Evolutionary conservation across 2,888 invertebrate genomes (phyloP).

Genomic region (Cephus runcator): DNA sequence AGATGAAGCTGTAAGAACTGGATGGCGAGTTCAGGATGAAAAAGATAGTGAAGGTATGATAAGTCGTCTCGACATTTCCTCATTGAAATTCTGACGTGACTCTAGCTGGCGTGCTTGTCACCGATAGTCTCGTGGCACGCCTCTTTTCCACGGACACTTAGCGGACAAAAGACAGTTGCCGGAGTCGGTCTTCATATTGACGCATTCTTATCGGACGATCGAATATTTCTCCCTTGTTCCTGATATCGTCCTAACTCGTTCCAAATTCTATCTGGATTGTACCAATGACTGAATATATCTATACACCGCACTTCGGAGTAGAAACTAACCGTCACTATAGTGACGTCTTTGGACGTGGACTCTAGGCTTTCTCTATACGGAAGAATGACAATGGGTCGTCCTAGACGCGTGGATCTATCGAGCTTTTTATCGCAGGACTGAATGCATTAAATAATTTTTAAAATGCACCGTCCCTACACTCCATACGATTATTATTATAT

Average conservation of each 20-base stretch:
- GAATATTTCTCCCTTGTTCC: neutral
- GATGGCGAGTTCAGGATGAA: neutral
- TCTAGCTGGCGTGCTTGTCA: conserved; percentile 16
- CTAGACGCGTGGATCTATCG: conserved; percentile 17
- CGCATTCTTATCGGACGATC: conserved; percentile 27
- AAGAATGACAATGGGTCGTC: conserved; percentile 12
- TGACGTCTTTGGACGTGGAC: neutral
- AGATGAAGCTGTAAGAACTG: neutral
- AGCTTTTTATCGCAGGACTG: conserved; percentile 27
- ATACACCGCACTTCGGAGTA: neutral
- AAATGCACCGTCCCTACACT: neutral
- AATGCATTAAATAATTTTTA: conserved; percentile 25
- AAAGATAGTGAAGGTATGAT: neutral
- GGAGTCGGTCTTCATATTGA: conserved; percentile 22
- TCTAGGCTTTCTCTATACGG: neutral
- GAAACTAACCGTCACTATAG: neutral
- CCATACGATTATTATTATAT: neutral
- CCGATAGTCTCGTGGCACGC: conserved; percentile 9
- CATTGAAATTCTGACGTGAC: conserved; percentile 19
- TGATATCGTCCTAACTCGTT: neutral
- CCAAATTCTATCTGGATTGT: neutral
- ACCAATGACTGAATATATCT: neutral
- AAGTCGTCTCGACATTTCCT: neutral
- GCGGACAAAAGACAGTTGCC: conserved; percentile 22
- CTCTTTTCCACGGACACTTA: conserved; percentile 6